A percentile compares a stretch with the other conserved stretches of the same genome.
Conservation (phyloP, 2,113 vertebrate species). For the Nycticebus coucang region DNA sequence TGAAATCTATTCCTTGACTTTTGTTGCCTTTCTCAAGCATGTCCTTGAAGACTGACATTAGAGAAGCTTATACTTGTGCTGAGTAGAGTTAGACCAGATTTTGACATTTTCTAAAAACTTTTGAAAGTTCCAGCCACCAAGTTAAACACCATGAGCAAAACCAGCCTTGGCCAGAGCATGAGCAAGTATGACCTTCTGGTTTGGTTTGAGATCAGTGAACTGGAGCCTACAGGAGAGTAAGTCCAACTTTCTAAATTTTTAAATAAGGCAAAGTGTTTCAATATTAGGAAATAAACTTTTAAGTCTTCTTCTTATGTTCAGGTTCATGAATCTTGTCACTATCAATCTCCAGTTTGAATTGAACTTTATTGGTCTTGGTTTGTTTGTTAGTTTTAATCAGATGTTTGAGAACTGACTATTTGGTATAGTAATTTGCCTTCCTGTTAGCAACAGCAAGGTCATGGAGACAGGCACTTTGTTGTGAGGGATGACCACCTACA, state of each 20-base stretch:
- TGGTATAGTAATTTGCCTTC: not conserved
- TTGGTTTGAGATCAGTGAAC: conserved; percentile 99
- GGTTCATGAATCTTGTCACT: not conserved
- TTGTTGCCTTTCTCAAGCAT: not conserved
- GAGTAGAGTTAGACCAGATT: not conserved
- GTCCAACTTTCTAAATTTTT: conserved; percentile 73
- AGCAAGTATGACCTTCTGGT: conserved; percentile 98
- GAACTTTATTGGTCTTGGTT: not conserved
- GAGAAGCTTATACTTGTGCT: conserved; percentile 17
- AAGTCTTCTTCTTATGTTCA: not conserved
- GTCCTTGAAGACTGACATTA: not conserved
- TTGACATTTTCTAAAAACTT: conserved; percentile 57
- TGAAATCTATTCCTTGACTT: not conserved
- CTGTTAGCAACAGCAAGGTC: not conserved
- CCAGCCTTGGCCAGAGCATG: conserved; percentile 96
- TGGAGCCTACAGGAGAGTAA: conserved; percentile 99
- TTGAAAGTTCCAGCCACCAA: conserved; percentile 94
- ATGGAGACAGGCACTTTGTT: not conserved
- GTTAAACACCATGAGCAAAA: conserved; percentile 96
- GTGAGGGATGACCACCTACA: not conserved
- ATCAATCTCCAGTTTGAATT: conserved; percentile 9
- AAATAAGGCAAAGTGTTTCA: not conserved
- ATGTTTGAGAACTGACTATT: not conserved
- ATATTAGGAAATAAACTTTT: not conserved
- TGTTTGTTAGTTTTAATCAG: not conserved